Evolutionary conservation across 2,888 invertebrate genomes (phyloP), one percentile per base, ranked within the genome.

Genomic region (Drosophila austrosaltans): DNA sequence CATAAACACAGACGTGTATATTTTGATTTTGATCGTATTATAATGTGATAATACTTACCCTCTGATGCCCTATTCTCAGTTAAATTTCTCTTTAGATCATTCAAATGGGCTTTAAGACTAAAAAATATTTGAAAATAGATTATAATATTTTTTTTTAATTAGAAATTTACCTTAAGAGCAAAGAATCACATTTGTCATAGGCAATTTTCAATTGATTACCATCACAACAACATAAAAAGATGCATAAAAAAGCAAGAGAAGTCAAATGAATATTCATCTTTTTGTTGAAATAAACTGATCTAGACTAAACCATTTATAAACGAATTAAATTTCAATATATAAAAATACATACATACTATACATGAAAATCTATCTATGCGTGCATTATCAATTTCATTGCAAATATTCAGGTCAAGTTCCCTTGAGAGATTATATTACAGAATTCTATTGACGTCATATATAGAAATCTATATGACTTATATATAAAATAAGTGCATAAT

Each of bases 331-430:
- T 16, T 25, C 10, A 12, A 7, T 44, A 30, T 28, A 10, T 16
- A 53, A 36, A 8, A 36, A 1, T 8, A 8, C 10, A 36, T 36
- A 8, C 7, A 36, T 36, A 8, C 8, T 8, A 36, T 5, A 6
- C 20, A 48, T 48, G 7, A 44, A 28, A 16, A 57, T 57, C 42
- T 1, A 40, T 59, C 7, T 4, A 25, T 16, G 10, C 8, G 36
- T 54, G 10, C 36, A 66, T 77, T 80, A 79, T 79, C 78, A 64
- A 32, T 20, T 40, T 42, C 54, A 56, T 62, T 63, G 59, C 54
- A 53, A 60, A 67, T 32, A 68, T 56, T 75, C 25, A 74, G 79
- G 70, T 79, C 79, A 82, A 71, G 68, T 74, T 44, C 53, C 16
- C 22, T 53, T 28, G 39, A 0, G 25, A 36, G 57, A 64, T 68